Base-by-base conservation (phyloP, 2,113 vertebrate genomes). In the Lampris incognitus region DNA sequence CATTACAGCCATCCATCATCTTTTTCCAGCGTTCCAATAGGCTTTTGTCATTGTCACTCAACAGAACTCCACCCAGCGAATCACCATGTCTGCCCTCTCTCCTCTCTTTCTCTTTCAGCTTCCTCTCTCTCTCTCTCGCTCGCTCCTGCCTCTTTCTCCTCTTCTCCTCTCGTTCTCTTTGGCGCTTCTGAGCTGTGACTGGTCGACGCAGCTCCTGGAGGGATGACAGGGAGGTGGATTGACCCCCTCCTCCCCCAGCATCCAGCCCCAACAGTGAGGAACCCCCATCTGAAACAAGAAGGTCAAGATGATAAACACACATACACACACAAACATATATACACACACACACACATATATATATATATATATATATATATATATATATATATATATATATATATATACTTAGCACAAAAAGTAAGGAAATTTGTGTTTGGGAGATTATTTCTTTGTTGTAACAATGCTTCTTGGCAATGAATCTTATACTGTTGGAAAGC, bases 111-210 rank as follows among this genome's bases (percentile, higher is more conserved):
- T 96, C 95, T 71, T 95, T 95, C 57, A 95, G 85, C 85, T 95
- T 94, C 79, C 92, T 95, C 81, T 96, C 96, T 41, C 93, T 88
- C 86, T 96, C 95, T 70, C 93, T 90, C 5, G 95, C 96, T 1
- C 96, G 92, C 52, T 97, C 96, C 72, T 97, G 96, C 49, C 95
- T 92, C 67, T 96, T 93, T 67, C 93, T 91, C 4, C 97, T 89
- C 80, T 97, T 98, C 87, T 97, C 97, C 59, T 98, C 97, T 36
- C 97, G 81, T 63, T 97, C 97, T 3, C 96, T 89, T 78, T 98
- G 97, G 40, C 97, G 95, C 77, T 97, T 97, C 89, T 97, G 96
- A 7, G 97, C 97, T 0, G 97, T 98, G 81, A 98, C 91, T 0
- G 96, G 95, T 66, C 95, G 94, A 5, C 95, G 94, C 11, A 86